Percentiles rank a stretch among this genome's conserved stretches.
Conservation (phyloP, 2,113 vertebrate species). For the Puntigrus tetrazona region DNA sequence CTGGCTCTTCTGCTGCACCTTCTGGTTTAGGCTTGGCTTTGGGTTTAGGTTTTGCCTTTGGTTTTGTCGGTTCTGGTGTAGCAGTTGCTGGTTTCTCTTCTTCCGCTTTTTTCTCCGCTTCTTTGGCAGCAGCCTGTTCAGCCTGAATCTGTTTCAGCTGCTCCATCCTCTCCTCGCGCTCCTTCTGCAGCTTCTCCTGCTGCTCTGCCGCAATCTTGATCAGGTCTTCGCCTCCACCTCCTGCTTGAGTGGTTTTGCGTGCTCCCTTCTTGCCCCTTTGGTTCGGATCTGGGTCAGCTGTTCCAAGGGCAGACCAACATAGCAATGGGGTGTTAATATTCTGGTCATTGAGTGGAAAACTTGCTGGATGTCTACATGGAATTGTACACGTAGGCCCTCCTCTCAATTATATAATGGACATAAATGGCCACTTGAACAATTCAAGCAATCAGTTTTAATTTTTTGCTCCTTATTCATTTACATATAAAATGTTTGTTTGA, state of each 20-base stretch:
- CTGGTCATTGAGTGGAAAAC: background rate
- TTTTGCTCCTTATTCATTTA: background rate
- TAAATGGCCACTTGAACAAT: background rate
- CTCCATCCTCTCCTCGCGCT: conserved; percentile 61
- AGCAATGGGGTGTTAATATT: conserved; percentile 39
- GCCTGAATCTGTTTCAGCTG: conserved; percentile 54
- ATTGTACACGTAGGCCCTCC: background rate
- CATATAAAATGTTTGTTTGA: background rate
- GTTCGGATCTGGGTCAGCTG: conserved; percentile 69
- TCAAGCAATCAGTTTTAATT: background rate
- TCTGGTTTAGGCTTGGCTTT: conserved; percentile 31
- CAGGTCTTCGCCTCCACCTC: conserved; percentile 66
- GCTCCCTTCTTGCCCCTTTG: conserved; percentile 67
- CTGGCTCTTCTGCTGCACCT: background rate
- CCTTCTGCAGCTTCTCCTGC: conserved; percentile 63
- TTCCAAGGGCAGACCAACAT: conserved; percentile 37
- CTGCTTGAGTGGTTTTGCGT: conserved; percentile 72
- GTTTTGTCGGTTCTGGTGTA: background rate
- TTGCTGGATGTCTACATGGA: background rate
- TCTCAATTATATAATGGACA: background rate
- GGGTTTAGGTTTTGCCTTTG: background rate
- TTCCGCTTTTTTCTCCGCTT: background rate
- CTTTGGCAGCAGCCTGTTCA: conserved; percentile 32
- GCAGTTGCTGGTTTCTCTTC: conserved; percentile 5
- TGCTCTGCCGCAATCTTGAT: conserved; percentile 68